Conservation (phyloP, 2,797 vertebrate genomes). For the Chrosomus eos region DNA sequence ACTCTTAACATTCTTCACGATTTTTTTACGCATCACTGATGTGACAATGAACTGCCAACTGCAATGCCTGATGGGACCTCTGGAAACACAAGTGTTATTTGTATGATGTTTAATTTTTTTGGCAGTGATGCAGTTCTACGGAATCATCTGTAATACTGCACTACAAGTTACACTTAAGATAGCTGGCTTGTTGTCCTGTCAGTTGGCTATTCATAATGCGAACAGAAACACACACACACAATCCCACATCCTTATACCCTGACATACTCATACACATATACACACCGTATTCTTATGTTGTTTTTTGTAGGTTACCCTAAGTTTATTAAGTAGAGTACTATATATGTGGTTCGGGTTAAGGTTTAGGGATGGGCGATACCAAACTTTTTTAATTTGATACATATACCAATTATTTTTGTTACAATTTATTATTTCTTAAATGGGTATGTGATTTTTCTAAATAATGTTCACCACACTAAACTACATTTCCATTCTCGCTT, state of each 20-base stretch:
- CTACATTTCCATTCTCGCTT: background rate
- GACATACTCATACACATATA: background rate
- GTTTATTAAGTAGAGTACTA: too few relatives aligned
- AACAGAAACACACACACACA: background rate
- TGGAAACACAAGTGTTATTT: conserved; percentile 54
- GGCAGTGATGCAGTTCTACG: background rate
- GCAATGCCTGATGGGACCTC: conserved; percentile 28
- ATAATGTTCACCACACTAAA: background rate
- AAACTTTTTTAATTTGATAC: too few relatives aligned
- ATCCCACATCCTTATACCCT: background rate
- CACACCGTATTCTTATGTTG: background rate
- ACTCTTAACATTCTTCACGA: conserved; percentile 53
- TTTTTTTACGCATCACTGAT: conserved; percentile 47
- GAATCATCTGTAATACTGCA: background rate
- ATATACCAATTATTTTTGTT: too few relatives aligned
- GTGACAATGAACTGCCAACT: conserved; percentile 41
- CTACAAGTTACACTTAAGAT: background rate
- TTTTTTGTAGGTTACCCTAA: too few relatives aligned
- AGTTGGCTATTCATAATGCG: background rate
- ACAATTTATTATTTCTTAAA: too few relatives aligned
- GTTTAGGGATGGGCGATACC: too few relatives aligned
- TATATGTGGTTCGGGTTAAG: too few relatives aligned
- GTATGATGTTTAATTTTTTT: conserved; percentile 10
- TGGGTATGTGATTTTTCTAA: too few relatives aligned
- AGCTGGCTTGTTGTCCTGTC: background rate